These are phyloP conservation scores for Platichthys flesus DNA, from an alignment of 2,113 vertebrate species.

Conservation along the genomic window DNA sequence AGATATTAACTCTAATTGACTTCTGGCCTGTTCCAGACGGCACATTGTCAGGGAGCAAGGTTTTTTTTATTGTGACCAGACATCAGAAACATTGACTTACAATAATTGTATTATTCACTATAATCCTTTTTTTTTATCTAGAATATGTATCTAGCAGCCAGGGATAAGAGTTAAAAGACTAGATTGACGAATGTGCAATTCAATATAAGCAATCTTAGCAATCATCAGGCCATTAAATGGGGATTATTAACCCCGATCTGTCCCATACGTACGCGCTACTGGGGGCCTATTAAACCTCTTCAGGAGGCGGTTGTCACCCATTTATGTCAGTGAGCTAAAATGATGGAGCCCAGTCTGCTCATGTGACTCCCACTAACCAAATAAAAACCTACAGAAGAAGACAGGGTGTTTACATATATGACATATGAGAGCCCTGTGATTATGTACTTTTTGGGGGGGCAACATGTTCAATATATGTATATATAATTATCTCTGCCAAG, in stretches of 20 bases:
- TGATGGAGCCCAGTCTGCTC: too few relatives aligned
- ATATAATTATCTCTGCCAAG: too few relatives aligned
- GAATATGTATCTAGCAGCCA: neutral
- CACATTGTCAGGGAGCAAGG: constrained; percentile 16
- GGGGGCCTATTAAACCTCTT: too few relatives aligned
- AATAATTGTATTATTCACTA: neutral
- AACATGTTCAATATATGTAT: too few relatives aligned
- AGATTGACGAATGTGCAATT: neutral
- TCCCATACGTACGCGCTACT: too few relatives aligned
- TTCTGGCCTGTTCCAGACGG: constrained; percentile 37
- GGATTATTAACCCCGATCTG: too few relatives aligned
- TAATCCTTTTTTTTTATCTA: neutral
- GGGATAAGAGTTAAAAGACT: neutral
- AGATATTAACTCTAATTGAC: constrained; percentile 60
- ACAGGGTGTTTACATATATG: neutral
- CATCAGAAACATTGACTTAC: neutral
- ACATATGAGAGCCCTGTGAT: too few relatives aligned
- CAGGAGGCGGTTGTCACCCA: too few relatives aligned
- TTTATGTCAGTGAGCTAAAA: neutral
- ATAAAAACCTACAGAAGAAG: neutral
- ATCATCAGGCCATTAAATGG: too few relatives aligned
- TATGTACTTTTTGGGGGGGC: too few relatives aligned
- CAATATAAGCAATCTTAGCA: too few relatives aligned
- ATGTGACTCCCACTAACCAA: neutral
- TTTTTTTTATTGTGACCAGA: constrained; percentile 2